phyloP scores from a whole-genome alignment of 30 jellyfish, hydroid and myxozoan species.

The Turritopsis dohrnii region DNA sequence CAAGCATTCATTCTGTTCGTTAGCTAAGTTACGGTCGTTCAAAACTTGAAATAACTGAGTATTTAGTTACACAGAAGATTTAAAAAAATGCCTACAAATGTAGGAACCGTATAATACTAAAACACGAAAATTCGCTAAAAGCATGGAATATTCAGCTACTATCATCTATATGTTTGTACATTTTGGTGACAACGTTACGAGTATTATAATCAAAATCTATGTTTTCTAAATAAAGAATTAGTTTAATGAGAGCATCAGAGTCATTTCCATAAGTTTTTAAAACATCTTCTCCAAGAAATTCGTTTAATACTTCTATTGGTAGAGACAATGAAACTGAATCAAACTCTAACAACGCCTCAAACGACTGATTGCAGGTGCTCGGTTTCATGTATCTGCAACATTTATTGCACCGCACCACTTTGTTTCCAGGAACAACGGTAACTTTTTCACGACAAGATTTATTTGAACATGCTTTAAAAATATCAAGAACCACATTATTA shows the following conservation, averaged over 20 bases:
- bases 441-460: not conserved
- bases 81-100: not conserved
- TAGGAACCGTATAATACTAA: not conserved
- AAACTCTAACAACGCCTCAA: constrained; percentile 4
- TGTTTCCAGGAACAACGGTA: not conserved
- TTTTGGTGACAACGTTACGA: not conserved
- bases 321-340: constrained; percentile 5
- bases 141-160: not conserved
- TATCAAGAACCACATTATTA: not conserved
- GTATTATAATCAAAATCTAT: not conserved
- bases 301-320: not conserved
- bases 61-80: not conserved
- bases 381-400: not conserved
- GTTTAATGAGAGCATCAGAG: not conserved
- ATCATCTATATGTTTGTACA: not conserved
- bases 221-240: not conserved
- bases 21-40: not conserved
- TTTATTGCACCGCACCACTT: not conserved
- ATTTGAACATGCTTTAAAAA: constrained; percentile 4
- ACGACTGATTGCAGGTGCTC: not conserved
- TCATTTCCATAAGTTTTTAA: not conserved
- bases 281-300: constrained; percentile 6
- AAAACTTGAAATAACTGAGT: not conserved
- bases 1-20: not conserved
- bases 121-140: not conserved